Evolutionary conservation across 2,888 invertebrate genomes (phyloP), one percentile per base, ranked within the genome.

Genomic region (Apodemia duryi): DNA sequence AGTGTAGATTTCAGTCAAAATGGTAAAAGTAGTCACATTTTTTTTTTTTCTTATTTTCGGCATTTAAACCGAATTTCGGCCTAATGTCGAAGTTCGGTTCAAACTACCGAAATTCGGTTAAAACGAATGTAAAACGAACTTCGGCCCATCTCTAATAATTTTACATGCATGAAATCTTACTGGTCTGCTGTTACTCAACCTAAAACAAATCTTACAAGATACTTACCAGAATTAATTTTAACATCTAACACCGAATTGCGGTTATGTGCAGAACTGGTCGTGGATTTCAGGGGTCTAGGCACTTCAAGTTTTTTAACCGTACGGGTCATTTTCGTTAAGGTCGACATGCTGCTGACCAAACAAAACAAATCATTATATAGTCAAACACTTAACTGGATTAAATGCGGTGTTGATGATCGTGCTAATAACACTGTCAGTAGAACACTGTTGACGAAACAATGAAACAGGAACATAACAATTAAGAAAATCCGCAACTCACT

Each of bases 241-340:
- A 89, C 86, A 75, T 92, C 92, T 77, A 89, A 78, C 73, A 89
- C 85, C 69, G 91, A 92, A 76, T 90, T 92, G 73, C 91, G 88
- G 77, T 88, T 91, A 80, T 90, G 92, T 76, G 91, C 87, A 72
- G 90, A 86, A 79, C 93, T 93, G 74, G 93, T 93, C 73, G 93
- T 92, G 72, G 90, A 88, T 88, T 95, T 95, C 73, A 95, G 88
- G 78, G 95, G 95, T 85, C 95, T 93, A 75, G 95, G 95, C 80
- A 95, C 94, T 88, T 95, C 95, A 76, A 95, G 91, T 90, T 95
- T 95, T 86, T 95, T 95, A 68, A 94, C 94, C 77, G 94, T 94
- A 86, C 95, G 93, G 86, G 94, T 94, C 88, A 94, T 93, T 92
- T 94, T 94, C 90, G 92, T 91, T 83, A 90, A 84, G 87, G 92